These are phyloP conservation scores for Elephantulus edwardii DNA, from an alignment of 2,113 vertebrate genomes.

Conservation along the genomic window DNA sequence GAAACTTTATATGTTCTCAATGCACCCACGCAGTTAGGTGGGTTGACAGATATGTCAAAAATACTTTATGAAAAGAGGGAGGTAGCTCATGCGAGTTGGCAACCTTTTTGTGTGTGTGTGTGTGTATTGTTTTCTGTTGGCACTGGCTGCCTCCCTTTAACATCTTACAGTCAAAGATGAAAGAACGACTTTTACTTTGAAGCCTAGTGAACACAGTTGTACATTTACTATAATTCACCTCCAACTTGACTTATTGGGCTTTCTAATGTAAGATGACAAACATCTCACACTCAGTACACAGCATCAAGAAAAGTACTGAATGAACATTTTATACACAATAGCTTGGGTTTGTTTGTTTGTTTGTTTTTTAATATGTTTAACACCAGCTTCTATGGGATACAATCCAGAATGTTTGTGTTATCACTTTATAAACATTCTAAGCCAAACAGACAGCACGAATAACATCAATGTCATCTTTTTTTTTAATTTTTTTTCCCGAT, in stretches of 20 bases:
- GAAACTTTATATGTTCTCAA: slow-evolving; percentile 69
- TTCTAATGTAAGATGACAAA: slow-evolving; percentile 68
- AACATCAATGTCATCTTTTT: slow-evolving; percentile 71
- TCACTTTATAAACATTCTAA: slow-evolving; percentile 75
- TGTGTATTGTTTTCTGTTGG: slow-evolving; percentile 48
- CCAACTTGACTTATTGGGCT: slow-evolving; percentile 49
- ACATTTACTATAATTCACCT: slow-evolving; percentile 63
- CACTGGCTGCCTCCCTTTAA: slow-evolving; percentile 70
- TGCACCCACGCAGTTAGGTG: slow-evolving; percentile 62
- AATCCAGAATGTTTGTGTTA: slow-evolving; percentile 69
- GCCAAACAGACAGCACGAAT: slow-evolving; percentile 74
- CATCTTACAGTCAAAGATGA: slow-evolving; percentile 68
- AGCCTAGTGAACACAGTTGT: slow-evolving; percentile 62
- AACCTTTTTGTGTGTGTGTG: no score
- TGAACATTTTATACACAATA: slow-evolving; percentile 68
- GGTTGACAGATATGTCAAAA: slow-evolving; percentile 72
- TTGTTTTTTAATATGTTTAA: slow-evolving; percentile 58
- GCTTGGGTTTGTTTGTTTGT: no score
- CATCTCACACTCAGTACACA: slow-evolving; percentile 66
- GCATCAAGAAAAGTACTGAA: slow-evolving; percentile 70
- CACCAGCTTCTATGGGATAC: slow-evolving; percentile 73
- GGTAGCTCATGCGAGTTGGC: slow-evolving; percentile 73
- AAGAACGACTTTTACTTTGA: slow-evolving; percentile 66
- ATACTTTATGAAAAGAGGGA: slow-evolving; percentile 73
- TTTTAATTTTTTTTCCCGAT: no score